Evolutionary conservation across 2,797 vertebrate genomes (phyloP), one percentile per base, ranked within the genome.

Genomic region (Acanthopagrus latus): DNA sequence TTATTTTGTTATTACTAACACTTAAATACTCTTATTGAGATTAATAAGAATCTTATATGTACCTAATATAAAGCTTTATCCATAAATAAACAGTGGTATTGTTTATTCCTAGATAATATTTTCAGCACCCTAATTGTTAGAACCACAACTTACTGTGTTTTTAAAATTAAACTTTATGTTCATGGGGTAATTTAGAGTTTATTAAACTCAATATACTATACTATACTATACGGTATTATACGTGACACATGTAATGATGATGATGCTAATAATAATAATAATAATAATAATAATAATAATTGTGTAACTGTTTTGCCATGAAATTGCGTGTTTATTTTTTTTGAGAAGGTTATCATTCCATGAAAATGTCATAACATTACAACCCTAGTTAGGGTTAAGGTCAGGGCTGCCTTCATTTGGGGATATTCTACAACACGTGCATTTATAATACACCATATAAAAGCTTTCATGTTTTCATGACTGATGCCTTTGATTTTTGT

Each of bases 401-500:
- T 68, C 7, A 25, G 16, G 11, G 17, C 9, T 18, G 57, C 20
- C 56, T 23, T 33, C 12, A 55, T 2, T 41, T 25, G 1, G 29
- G 17, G 21, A 6, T 14, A 43, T 63, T 62, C 33, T 20, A 55
- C 18, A 58, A 18, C 18, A 41, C 9, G 9, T 78, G 33, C 14
- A 71, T 68, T 20, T 46, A 46, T 66, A 12, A 65, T 27, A 58
- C 29, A 55, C 69, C 1, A 18, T 50, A 18, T 12, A 17, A 60
- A 17, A 12, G 8, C 33, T 38, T 38, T 38, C 23, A 51, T 18
- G 11, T 43, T 43, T 43, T 11, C 20, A 6, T 68, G 18, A 75
- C 16, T 68, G 13, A 80, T 3, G 2, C n/a, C 11, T 73, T 47
- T 72, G 3, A 10, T 65, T 76, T 83, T 67, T 90, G 64, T 93